Evolutionary conservation across 2,888 invertebrate genomes (phyloP), one percentile per base, ranked within the genome.

Genomic region (Aleiodes leptofemur): DNA sequence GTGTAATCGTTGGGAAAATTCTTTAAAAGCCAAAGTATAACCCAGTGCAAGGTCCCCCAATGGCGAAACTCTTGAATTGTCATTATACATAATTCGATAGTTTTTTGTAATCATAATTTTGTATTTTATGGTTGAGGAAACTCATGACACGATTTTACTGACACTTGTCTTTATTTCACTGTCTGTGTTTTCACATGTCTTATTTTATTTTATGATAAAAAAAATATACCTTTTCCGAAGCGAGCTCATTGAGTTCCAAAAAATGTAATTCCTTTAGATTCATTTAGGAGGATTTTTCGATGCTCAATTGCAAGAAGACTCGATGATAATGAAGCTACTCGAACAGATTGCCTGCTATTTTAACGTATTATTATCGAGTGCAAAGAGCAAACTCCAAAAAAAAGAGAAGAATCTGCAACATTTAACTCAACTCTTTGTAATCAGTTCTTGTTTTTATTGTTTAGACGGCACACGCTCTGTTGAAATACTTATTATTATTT

Each of bases 161-260:
- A 34, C 34, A 34, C 34, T 51, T n/a, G 4, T 51, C 4, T 51
- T n/a, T 13, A 51, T n/a, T 51, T 51, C 14, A 51, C 13, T 51
- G 4, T 51, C 23, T 23, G 4, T 51, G 1, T 23, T 51, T 9
- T 14, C 51, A 14, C 51, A 51, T 51, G 13, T 51, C 14, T 4
- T 14, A 4, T 13, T 55, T 16, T n/a, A 16, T 55, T 55, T 16
- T 55, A n/a, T 7, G 8, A 55, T n/a, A 55, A 55, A 90, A 23
- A 23, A 23, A 23, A 23, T 1, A 23, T 83, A 91, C 91, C 77
- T 89, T 88, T 43, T 83, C 76, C 56, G 91, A 90, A 61, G 90
- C 90, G 31, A 92, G 87, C 80, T 92, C 91, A 80, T 91, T 91
- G 1, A 91, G 84, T 75, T 91, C 90, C 64, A 90, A 88, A 82